Evolutionary conservation across 2,888 invertebrate species (phyloP).

Genomic region (Mythimna vitellina): DNA sequence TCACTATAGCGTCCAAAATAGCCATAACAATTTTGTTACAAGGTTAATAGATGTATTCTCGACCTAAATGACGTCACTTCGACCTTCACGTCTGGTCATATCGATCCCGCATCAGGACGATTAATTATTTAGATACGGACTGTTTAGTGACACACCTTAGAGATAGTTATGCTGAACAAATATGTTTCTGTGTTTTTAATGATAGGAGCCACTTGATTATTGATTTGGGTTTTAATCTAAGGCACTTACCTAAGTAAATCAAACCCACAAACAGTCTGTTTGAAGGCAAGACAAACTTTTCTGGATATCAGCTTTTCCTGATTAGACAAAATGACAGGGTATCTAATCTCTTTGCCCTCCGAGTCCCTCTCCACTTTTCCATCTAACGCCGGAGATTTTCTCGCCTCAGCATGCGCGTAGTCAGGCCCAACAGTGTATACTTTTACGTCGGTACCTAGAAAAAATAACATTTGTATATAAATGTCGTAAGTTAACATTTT

Average conservation of each 20-base stretch:
- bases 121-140: conserved; percentile 31
- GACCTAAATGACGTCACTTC: conserved; percentile 39
- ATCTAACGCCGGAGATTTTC: conserved; percentile 99
- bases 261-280: conserved; percentile 99
- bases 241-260: conserved; percentile 95
- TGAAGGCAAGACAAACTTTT: conserved; percentile 98
- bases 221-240: background rate
- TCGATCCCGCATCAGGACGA: conserved; percentile 32
- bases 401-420: conserved; percentile 99
- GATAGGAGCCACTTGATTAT: background rate
- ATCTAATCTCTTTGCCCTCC: conserved; percentile 99
- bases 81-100: conserved; percentile 28
- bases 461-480: conserved; percentile 24
- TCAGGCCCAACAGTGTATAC: conserved; percentile 99
- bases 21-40: conserved; percentile 17
- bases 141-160: conserved; percentile 33
- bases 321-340: conserved; percentile 99
- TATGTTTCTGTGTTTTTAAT: conserved; percentile 4
- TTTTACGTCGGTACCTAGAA: conserved; percentile 92
- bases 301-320: conserved; percentile 99
- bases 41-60: conserved; percentile 38
- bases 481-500: conserved; percentile 27
- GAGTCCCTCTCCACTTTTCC: conserved; percentile 99
- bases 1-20: conserved; percentile 11
- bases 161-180: conserved; percentile 12